phyloP scores from a whole-genome alignment of 1,140 invertebrate species.

The Lepidostoma basale region DNA sequence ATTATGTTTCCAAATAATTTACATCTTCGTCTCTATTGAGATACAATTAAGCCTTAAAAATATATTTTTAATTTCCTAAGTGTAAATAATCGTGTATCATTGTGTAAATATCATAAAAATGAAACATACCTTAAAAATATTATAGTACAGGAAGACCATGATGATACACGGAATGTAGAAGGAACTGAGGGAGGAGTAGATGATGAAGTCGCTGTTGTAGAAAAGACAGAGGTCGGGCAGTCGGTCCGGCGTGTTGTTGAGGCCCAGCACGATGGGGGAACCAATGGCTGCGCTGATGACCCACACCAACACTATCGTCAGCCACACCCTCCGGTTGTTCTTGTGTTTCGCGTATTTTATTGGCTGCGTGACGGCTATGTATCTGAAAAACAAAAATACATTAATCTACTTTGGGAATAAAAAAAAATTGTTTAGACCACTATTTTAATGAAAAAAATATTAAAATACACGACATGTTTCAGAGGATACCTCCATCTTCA shows the following conservation, averaged over 20 bases:
- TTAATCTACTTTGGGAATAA: too few relatives aligned
- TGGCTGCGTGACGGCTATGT: conserved; percentile 97
- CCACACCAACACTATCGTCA: conserved; percentile 97
- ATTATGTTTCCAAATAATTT: not conserved
- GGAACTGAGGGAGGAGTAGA: conserved; percentile 96
- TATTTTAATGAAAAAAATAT: too few relatives aligned
- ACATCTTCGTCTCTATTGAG: not conserved
- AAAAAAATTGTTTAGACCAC: too few relatives aligned
- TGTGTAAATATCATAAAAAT: not conserved
- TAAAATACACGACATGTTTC: too few relatives aligned
- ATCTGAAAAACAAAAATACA: conserved; percentile 72
- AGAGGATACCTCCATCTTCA: too few relatives aligned
- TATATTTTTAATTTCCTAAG: not conserved
- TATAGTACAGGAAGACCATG: conserved; percentile 98
- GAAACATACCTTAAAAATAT: conserved; percentile 89
- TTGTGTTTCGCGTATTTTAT: conserved; percentile 99
- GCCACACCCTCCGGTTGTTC: conserved; percentile 91
- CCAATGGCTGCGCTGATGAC: conserved; percentile 94
- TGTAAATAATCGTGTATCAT: too few relatives aligned
- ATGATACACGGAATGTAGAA: conserved; percentile 99
- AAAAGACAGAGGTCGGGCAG: conserved; percentile 86
- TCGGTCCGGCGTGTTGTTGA: conserved; percentile 87
- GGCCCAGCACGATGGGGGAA: conserved; percentile 94
- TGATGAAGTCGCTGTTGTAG: conserved; percentile 97
- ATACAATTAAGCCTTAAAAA: not conserved